Evolutionary conservation across 2,888 invertebrate species (phyloP).

Genomic region (Phymatocera aterrima): DNA sequence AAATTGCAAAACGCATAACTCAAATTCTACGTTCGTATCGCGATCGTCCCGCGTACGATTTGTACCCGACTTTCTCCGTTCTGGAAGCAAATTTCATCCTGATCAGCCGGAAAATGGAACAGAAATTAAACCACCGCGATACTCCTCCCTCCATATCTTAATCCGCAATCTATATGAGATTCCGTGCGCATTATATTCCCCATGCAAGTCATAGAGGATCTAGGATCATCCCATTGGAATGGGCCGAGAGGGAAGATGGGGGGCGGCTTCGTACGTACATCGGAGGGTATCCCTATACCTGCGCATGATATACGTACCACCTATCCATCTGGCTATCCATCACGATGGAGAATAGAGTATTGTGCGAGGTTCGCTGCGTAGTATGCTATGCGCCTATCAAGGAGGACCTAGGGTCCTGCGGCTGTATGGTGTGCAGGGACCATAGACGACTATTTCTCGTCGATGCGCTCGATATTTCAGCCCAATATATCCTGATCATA

Average conservation of each 20-base stretch:
- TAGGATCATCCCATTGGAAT: not conserved
- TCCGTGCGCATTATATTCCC: slow-evolving; percentile 2
- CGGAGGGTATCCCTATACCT: not conserved
- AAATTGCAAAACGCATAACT: no score
- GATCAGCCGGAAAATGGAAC: not conserved
- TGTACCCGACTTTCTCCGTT: no score
- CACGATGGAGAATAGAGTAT: slow-evolving; percentile 68
- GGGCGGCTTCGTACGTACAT: not conserved
- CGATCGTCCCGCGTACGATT: no score
- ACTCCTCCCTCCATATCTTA: not conserved
- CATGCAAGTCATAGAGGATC: slow-evolving; percentile 12
- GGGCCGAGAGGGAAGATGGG: not conserved
- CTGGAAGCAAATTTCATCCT: no score
- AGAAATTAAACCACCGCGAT: no score
- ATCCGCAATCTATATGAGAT: slow-evolving; percentile 19
- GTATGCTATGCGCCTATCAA: slow-evolving; percentile 14
- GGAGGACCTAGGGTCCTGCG: not conserved
- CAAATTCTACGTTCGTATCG: no score
- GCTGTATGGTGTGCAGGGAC: not conserved
- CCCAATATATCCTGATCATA: not conserved
- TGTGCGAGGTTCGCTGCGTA: slow-evolving; percentile 58
- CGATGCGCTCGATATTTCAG: not conserved
- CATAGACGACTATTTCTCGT: slow-evolving; percentile 9
- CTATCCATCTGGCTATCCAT: slow-evolving; percentile 49
- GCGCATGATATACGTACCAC: not conserved